Conservation (phyloP, 1,140 invertebrate genomes). For the Drosophila malerkotliana region DNA sequence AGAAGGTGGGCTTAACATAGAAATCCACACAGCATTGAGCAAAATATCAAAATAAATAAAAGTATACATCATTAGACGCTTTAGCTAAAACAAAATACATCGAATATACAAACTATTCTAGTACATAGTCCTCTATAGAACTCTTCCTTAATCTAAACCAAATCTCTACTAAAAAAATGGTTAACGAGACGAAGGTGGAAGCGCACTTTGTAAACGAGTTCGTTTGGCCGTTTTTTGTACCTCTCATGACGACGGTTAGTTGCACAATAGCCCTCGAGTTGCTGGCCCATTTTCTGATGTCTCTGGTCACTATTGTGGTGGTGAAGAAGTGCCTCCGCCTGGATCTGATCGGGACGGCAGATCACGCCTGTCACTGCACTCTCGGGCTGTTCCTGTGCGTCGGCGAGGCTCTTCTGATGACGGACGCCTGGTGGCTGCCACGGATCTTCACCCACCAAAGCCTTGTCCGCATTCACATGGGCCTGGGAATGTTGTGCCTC, state of each 20-base stretch:
- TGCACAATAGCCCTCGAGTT: not conserved
- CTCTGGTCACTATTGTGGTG: not conserved
- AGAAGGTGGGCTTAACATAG: no score
- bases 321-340: slow-evolving; percentile 1
- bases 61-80: no score
- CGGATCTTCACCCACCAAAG: not conserved
- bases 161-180: not conserved
- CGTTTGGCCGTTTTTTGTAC: slow-evolving; percentile 2
- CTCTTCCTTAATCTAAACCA: no score
- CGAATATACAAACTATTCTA: no score
- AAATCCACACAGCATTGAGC: no score
- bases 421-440: slow-evolving; percentile 1
- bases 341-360: not conserved
- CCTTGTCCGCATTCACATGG: slow-evolving; percentile 1
- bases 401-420: slow-evolving; percentile 13
- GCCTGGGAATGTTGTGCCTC: slow-evolving; percentile 16
- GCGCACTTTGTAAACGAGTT: not conserved
- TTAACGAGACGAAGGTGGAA: not conserved
- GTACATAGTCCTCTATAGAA: not conserved
- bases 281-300: slow-evolving; percentile 4
- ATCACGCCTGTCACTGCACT: slow-evolving; percentile 28
- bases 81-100: no score
- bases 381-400: slow-evolving; percentile 24
- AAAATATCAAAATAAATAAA: no score
- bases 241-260: not conserved